These are phyloP conservation scores for Orthosia incerta DNA, from an alignment of 2,888 invertebrate genomes.

Conservation along the genomic window DNA sequence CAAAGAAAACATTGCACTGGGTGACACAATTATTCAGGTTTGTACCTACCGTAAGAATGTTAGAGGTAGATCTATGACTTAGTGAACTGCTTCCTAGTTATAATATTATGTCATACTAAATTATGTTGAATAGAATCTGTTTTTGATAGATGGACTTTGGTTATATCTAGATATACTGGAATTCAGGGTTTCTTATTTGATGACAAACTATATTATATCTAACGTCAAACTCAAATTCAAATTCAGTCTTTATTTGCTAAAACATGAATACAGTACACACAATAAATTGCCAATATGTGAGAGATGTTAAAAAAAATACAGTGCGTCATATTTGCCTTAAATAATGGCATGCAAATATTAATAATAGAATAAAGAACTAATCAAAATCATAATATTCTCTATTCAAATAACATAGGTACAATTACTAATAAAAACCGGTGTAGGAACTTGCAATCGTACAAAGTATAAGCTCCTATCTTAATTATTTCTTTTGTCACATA, in stretches of 20 bases:
- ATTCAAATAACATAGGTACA: neutral
- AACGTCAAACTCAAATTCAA: too few species aligned
- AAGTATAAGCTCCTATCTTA: neutral
- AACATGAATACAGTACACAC: too few species aligned
- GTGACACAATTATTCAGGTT: too few species aligned
- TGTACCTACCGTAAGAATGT: neutral
- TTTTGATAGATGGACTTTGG: neutral
- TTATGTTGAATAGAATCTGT: neutral
- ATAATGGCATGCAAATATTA: too few species aligned
- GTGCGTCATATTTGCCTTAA: too few species aligned
- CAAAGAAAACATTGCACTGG: too few species aligned
- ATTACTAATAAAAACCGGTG: neutral
- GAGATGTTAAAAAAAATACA: too few species aligned
- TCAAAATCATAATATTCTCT: too few species aligned
- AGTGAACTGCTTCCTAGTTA: conserved; percentile 9
- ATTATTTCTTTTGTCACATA: neutral
- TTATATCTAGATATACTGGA: neutral
- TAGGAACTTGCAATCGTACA: neutral
- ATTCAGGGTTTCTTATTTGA: neutral
- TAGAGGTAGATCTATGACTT: neutral
- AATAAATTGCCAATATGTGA: too few species aligned
- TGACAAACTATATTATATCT: neutral
- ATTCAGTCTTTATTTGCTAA: too few species aligned
- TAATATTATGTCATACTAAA: neutral
- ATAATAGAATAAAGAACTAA: too few species aligned